A percentile compares a stretch with the other conserved stretches of the same genome.
These are phyloP conservation scores for Pygocentrus nattereri DNA, from an alignment of 2,797 vertebrate genomes.

Conservation along the genomic window DNA sequence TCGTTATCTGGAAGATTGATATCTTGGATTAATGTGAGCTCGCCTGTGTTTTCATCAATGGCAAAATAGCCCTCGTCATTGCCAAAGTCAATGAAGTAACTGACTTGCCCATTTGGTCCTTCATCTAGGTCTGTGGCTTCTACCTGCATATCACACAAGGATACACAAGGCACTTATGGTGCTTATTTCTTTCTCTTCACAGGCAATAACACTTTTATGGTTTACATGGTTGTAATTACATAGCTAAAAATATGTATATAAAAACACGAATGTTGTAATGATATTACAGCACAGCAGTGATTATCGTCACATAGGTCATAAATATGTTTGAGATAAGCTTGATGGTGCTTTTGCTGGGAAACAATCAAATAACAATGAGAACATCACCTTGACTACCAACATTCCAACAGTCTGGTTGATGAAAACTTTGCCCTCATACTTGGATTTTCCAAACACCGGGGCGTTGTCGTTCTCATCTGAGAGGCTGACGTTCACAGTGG, in stretches of 20 bases:
- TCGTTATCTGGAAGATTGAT: constrained; percentile 69
- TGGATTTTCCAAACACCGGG: constrained; percentile 69
- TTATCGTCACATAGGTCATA: neutral
- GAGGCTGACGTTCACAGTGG: constrained; percentile 68
- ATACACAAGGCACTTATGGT: too few relatives aligned
- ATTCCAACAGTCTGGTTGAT: constrained; percentile 76
- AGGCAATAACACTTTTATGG: neutral
- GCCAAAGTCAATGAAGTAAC: constrained; percentile 75
- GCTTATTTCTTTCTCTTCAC: neutral
- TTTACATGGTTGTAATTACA: neutral
- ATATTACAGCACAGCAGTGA: neutral
- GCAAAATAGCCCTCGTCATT: constrained; percentile 76
- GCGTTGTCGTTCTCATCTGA: constrained; percentile 83
- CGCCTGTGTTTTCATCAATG: constrained; percentile 70
- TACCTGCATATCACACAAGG: constrained; percentile 66
- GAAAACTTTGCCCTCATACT: constrained; percentile 72
- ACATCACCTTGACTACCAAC: constrained; percentile 76
- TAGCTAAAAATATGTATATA: neutral
- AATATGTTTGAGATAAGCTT: constrained; percentile 1
- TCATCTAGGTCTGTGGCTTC: constrained; percentile 76
- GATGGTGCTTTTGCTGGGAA: neutral
- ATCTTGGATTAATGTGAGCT: constrained; percentile 68
- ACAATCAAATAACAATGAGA: constrained; percentile 15
- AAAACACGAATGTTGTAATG: neutral
- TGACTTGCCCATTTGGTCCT: constrained; percentile 76